A percentile compares a stretch with the other conserved stretches of the same genome.
phyloP scores from a whole-genome alignment of 2,888 invertebrate species.

The Brachylomia viminalis region DNA sequence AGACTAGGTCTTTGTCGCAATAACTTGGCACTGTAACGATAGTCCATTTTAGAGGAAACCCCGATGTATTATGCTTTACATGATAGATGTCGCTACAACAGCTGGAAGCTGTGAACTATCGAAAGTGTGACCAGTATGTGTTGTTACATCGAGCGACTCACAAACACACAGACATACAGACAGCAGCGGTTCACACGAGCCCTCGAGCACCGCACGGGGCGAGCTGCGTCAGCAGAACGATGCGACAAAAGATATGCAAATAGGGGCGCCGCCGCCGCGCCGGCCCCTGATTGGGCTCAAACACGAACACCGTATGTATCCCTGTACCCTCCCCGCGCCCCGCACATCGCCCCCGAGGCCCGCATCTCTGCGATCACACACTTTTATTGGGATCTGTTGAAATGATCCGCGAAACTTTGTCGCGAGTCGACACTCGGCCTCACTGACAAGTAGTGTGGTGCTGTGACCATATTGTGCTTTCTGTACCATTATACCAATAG shows the following conservation, averaged over 20 bases:
- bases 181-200: neutral
- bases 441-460: neutral
- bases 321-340: neutral
- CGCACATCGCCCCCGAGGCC: slow-evolving; percentile 3
- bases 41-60: neutral
- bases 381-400: slow-evolving; percentile 33
- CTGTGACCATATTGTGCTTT: neutral
- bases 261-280: slow-evolving; percentile 64
- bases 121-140: neutral
- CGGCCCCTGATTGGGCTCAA: slow-evolving; percentile 66
- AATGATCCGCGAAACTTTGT: slow-evolving; percentile 23
- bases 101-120: neutral
- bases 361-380: slow-evolving; percentile 46
- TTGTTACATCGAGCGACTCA: neutral
- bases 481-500: neutral
- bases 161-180: neutral
- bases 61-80: neutral
- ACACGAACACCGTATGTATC: slow-evolving; percentile 48
- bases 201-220: neutral
- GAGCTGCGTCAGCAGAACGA: slow-evolving; percentile 58
- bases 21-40: too few species aligned
- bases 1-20: too few species aligned
- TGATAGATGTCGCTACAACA: too few species aligned
- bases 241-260: slow-evolving; percentile 71
- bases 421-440: neutral